Evolutionary conservation across 1,140 invertebrate genomes (phyloP).

Genomic region (Cataglyphis hispanica): DNA sequence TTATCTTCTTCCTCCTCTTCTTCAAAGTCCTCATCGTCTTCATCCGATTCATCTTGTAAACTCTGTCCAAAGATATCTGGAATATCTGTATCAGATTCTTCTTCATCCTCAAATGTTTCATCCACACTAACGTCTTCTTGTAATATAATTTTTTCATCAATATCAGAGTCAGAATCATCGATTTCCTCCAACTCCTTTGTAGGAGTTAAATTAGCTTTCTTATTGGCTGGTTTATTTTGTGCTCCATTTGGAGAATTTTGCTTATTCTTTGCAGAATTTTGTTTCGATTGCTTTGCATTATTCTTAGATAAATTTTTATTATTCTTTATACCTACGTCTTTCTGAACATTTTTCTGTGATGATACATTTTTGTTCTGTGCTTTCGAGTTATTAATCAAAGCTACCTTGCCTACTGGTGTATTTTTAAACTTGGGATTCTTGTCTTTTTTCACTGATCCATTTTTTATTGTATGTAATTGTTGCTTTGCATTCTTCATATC

Average conservation of each 20-base stretch:
- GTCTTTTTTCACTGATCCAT: conserved; percentile 54
- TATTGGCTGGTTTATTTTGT: conserved; percentile 48
- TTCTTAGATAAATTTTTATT: conserved; percentile 44
- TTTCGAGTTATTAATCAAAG: conserved; percentile 60
- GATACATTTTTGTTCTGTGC: not conserved
- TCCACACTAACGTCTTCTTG: conserved; percentile 12
- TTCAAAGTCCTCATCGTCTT: conserved; percentile 67
- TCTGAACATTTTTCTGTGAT: conserved; percentile 8
- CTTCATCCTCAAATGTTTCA: conserved; percentile 39
- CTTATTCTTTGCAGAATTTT: not conserved
- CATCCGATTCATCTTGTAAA: conserved; percentile 66
- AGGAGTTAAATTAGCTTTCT: not conserved
- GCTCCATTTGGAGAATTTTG: not conserved
- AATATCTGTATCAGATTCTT: conserved; percentile 33
- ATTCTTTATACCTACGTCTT: not conserved
- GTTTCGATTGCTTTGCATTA: conserved; percentile 6
- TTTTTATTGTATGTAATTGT: not conserved
- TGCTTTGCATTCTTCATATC: not conserved
- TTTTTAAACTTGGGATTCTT: conserved; percentile 74
- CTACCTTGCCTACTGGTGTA: conserved; percentile 66
- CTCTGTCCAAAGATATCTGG: conserved; percentile 61
- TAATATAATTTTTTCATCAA: conserved; percentile 51
- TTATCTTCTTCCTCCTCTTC: conserved; percentile 62
- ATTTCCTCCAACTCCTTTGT: conserved; percentile 51
- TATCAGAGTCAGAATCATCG: conserved; percentile 51